These are phyloP conservation scores for Micrasema longulum DNA, from an alignment of 1,140 invertebrate genomes.

Conservation along the genomic window DNA sequence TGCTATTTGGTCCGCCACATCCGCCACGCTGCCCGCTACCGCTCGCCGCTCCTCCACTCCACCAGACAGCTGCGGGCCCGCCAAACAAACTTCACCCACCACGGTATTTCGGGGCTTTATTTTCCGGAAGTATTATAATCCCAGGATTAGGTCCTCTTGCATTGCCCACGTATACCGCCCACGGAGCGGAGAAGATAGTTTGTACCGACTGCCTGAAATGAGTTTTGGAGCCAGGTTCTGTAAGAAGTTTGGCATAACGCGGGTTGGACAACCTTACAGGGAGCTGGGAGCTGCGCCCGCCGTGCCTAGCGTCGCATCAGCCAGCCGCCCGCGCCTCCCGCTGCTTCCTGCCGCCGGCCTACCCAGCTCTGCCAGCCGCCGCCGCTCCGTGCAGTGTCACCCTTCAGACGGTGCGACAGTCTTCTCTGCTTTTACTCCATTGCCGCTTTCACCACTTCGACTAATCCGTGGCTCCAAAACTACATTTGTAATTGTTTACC, in stretches of 20 bases:
- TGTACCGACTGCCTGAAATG: slow-evolving; percentile 3
- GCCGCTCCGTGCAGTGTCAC: not conserved
- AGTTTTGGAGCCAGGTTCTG: slow-evolving; percentile 46
- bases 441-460: slow-evolving; percentile 7
- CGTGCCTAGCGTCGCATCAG: slow-evolving; percentile 13
- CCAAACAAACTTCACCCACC: slow-evolving; percentile 28
- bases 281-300: slow-evolving; percentile 2
- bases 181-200: not conserved
- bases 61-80: slow-evolving; percentile 21
- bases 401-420: slow-evolving; percentile 26
- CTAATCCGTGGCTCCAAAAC: slow-evolving; percentile 37
- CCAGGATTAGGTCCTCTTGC: slow-evolving; percentile 13
- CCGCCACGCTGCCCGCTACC: slow-evolving; percentile 57
- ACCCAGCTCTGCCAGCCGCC: not conserved
- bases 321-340: slow-evolving; percentile 35
- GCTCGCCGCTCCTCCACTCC: slow-evolving; percentile 59
- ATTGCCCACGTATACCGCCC: not conserved
- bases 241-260: slow-evolving; percentile 51
- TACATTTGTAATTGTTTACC: not conserved
- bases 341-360: slow-evolving; percentile 31
- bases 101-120: slow-evolving; percentile 54
- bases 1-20: slow-evolving; percentile 53
- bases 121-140: slow-evolving; percentile 24
- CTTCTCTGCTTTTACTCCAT: slow-evolving; percentile 29
- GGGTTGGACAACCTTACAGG: slow-evolving; percentile 54